Evolutionary conservation across 2,797 vertebrate species (phyloP), one percentile per base, ranked within the genome.

Genomic region (Mus caroli): DNA sequence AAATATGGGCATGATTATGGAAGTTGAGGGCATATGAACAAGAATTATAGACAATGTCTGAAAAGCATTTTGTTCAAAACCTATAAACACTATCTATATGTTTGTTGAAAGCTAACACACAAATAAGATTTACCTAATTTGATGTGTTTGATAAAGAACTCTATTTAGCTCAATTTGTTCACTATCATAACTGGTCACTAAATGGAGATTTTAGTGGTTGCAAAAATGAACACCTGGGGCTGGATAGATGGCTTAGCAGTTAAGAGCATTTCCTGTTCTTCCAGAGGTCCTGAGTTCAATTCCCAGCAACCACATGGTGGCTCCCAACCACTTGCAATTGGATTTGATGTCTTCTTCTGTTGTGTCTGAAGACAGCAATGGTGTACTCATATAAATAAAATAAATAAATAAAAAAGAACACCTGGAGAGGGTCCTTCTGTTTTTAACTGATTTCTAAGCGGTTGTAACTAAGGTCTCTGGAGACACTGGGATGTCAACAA

Each of bases 51-150:
- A 62, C 26, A 77, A 28, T 82, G 80, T 69, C 79, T 92, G 19
- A 77, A 95, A 88, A 60, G 2, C 92, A 88, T 77, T 91, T 95
- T 28, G 9, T 88, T 96, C 22, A 60, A 94, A 80, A 62, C n/a
- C n/a, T 67, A 50, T 43, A 93, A 43, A 22, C 1, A 60, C 3
- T 54, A 13, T 86, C 13, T 19, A 80, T 9, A 54, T 78, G 73
- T 71, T 37, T 69, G 69, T 2, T 80, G 22, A 92, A 95, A 95
- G 78, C 13, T 56, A 40, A 34, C 40, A 78, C 11, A 26, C 28
- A 37, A 71, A 3, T 79, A 56, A 88, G 43, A 73, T 77, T 50
- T 90, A 69, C 75, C 15, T 52, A 46, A 91, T 82, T 92, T 77
- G 67, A 62, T 46, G 2, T n/a, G 28, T 31, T 24, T 91, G 17